phyloP scores from a whole-genome alignment of 1,140 invertebrate species.

The Zophobas atratus region DNA sequence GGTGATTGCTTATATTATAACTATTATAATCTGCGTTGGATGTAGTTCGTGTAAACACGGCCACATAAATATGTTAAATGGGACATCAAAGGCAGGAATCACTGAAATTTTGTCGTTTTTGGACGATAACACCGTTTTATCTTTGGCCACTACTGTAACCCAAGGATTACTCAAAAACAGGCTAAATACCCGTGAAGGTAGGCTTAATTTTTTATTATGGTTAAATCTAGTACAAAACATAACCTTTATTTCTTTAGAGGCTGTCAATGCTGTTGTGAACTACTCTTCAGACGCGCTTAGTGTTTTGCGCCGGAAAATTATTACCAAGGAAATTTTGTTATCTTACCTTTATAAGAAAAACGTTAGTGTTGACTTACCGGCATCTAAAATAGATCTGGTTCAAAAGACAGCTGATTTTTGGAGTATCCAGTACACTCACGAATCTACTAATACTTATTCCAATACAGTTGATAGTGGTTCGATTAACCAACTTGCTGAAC shows the following conservation, averaged over 20 bases:
- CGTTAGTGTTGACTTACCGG: constrained; percentile 64
- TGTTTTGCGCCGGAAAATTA: constrained; percentile 67
- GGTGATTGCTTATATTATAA: too few relatives aligned
- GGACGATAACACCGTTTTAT: constrained; percentile 57
- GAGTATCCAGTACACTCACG: constrained; percentile 55
- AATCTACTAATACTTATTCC: background rate
- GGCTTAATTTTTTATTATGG: constrained; percentile 27
- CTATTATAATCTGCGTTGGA: too few relatives aligned
- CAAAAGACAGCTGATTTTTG: constrained; percentile 67
- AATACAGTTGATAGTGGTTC: constrained; percentile 22
- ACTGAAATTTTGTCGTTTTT: constrained; percentile 58
- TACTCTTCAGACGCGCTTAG: constrained; percentile 66
- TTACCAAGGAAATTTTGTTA: constrained; percentile 70
- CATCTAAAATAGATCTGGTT: constrained; percentile 69
- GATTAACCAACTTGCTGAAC: constrained; percentile 69
- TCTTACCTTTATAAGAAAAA: constrained; percentile 68
- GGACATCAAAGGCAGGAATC: constrained; percentile 50
- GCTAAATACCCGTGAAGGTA: constrained; percentile 58
- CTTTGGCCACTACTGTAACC: constrained; percentile 62
- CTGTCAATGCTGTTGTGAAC: constrained; percentile 67
- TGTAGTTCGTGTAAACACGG: too few relatives aligned
- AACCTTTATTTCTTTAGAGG: constrained; percentile 67
- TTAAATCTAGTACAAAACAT: constrained; percentile 1
- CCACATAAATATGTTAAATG: constrained; percentile 50
- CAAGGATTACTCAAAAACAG: constrained; percentile 63